Evolutionary conservation across 1,140 invertebrate genomes (phyloP).

Genomic region (Zaprionus camerounensis): DNA sequence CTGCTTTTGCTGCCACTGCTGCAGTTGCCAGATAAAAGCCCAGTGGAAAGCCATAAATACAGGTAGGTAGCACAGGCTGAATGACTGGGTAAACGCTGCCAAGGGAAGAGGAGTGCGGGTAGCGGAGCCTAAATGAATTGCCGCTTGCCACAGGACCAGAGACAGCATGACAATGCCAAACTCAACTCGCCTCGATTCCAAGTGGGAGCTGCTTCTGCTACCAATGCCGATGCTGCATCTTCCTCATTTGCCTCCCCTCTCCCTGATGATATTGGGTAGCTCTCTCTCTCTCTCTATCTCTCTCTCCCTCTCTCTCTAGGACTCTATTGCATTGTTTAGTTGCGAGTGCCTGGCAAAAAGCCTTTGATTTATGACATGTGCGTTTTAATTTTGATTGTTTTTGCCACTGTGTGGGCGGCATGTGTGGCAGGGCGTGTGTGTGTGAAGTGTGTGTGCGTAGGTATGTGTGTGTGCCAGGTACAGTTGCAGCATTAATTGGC

Average conservation of each 20-base stretch:
- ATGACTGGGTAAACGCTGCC: slow-evolving; percentile 73
- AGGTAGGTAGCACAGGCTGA: slow-evolving; percentile 73
- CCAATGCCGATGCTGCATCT: background rate
- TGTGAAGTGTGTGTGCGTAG: background rate
- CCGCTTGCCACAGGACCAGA: slow-evolving; percentile 55
- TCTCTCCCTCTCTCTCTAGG: background rate
- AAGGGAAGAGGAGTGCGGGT: background rate
- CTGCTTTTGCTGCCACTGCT: slow-evolving; percentile 8
- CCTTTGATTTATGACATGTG: slow-evolving; percentile 79
- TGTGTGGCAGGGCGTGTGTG: background rate
- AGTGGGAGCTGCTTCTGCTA: slow-evolving; percentile 10
- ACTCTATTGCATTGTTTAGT: slow-evolving; percentile 56
- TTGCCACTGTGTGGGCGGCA: slow-evolving; percentile 19
- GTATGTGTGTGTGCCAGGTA: slow-evolving; percentile 30
- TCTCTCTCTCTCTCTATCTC: background rate
- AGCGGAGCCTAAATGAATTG: slow-evolving; percentile 70
- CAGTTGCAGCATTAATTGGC: slow-evolving; percentile 56
- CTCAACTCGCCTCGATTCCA: slow-evolving; percentile 34
- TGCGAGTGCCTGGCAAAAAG: slow-evolving; percentile 52
- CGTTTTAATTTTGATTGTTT: slow-evolving; percentile 77
- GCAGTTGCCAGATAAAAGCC: slow-evolving; percentile 71
- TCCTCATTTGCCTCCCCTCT: background rate
- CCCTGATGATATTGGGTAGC: slow-evolving; percentile 1
- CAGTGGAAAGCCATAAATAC: slow-evolving; percentile 72
- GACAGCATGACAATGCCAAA: slow-evolving; percentile 69